Evolutionary conservation across 2,888 invertebrate species (phyloP).

Genomic region (Eupithecia vulgata): DNA sequence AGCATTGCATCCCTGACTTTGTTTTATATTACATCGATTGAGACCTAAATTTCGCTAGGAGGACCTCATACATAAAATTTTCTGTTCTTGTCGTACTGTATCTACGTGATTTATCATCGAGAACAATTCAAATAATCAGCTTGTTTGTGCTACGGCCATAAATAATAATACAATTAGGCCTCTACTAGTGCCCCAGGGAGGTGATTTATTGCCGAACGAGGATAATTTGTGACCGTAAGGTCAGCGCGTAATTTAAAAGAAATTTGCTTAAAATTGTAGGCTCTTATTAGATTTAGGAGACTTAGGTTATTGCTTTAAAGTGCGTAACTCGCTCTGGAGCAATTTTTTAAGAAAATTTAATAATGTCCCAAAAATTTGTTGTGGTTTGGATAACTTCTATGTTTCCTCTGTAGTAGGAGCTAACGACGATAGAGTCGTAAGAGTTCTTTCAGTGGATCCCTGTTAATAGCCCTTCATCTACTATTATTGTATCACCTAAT

Average conservation of each 20-base stretch:
- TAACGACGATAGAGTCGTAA: too few species aligned
- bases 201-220: conserved; percentile 58
- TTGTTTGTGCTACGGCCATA: conserved; percentile 60
- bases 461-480: too few species aligned
- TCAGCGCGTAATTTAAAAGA: conserved; percentile 30
- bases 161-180: conserved; percentile 71
- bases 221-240: conserved; percentile 46
- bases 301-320: background rate
- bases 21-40: too few species aligned
- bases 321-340: too few species aligned
- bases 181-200: conserved; percentile 53
- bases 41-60: background rate
- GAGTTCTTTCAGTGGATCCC: too few species aligned
- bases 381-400: too few species aligned
- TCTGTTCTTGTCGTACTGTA: background rate
- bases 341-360: too few species aligned
- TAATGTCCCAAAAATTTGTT: too few species aligned
- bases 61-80: background rate
- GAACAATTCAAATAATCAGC: conserved; percentile 46
- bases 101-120: background rate
- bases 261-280: conserved; percentile 21
- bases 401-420: too few species aligned
- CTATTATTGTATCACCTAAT: too few species aligned
- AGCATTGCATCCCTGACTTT: too few species aligned
- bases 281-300: conserved; percentile 14